phyloP scores from a whole-genome alignment of 2,113 vertebrate genomes.

The Parotia lawesii region DNA sequence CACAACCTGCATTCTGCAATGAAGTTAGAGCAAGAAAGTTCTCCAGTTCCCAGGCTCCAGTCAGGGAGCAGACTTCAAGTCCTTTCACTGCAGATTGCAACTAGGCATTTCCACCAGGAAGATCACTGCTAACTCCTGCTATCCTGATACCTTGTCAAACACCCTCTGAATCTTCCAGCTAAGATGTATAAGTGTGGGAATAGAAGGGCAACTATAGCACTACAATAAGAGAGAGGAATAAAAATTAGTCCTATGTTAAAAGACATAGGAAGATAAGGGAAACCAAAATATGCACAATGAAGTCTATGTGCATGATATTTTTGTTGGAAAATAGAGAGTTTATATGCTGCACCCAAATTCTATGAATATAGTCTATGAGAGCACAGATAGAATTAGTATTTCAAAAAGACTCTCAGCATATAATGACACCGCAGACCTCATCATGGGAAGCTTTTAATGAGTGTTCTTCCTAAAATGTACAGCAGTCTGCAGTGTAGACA shows the following conservation, averaged over 20 bases:
- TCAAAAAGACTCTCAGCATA: background rate
- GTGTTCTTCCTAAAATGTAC: background rate
- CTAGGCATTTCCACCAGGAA: background rate
- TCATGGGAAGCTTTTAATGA: background rate
- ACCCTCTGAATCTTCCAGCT: background rate
- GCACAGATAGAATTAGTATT: background rate
- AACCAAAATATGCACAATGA: background rate
- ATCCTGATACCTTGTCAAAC: background rate
- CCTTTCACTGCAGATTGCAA: background rate
- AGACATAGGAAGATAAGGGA: background rate
- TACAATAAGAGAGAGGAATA: background rate
- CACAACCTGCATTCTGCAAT: background rate
- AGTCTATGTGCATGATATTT: background rate
- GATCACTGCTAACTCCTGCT: background rate
- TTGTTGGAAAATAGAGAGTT: background rate
- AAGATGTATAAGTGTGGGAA: background rate
- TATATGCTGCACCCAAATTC: background rate
- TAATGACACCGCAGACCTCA: background rate
- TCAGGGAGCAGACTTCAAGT: background rate
- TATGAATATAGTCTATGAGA: background rate
- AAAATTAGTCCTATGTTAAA: background rate
- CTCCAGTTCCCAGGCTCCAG: background rate
- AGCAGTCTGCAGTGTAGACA: background rate
- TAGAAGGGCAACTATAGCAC: background rate
- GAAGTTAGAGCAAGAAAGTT: background rate